Base-by-base conservation (phyloP, 2,888 invertebrate genomes). In the Synergus itoensis region DNA sequence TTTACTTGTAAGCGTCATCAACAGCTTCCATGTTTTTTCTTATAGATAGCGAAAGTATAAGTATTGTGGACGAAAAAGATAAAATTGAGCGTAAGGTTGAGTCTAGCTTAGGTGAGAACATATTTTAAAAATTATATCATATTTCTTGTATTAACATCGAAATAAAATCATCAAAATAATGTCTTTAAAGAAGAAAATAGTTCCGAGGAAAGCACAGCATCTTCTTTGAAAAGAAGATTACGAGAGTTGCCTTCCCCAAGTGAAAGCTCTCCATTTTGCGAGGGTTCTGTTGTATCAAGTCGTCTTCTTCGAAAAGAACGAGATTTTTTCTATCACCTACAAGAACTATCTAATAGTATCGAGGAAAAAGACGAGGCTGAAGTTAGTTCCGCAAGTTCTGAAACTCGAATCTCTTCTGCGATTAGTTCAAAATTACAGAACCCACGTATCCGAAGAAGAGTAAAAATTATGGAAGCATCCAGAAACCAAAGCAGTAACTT, bases 311-410 rank as follows among this genome's bases (percentile, higher is more conserved):
- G 57, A 65, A 60, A 77, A 7, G 79, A 80, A 65, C 76, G 76
- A 75, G 62, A 69, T 45, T 64, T 67, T 18, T 63, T 76, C n/a
- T 76, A 57, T 45, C 57, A 67, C n/a, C 12, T 77, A 9, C 83
- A 84, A 40, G 81, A 76, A 12, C 48, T 77, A 7, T 77, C 80
- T 18, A 82, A 84, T 64, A 80, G 84, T 9, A 88, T 88, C 78
- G 89, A 88, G 45, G 89, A 90, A 69, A 84, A 83, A 60, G 86
- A 86, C 57, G 87, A 89, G 76, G 77, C 5, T 11, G 86, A 87
- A n/a, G 80, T 43, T 18, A 45, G 7, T 76, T 63, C 80, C 65
- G 57, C 69, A 77, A 53, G 14, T n/a, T 64, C 65, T 43, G 67
- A 36, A 77, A 16, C 16, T 21, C 76, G 11, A 79, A 76, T 45